Evolutionary conservation across 1,140 invertebrate species (phyloP), one percentile per base, ranked within the genome.

Genomic region (Psix sp.): DNA sequence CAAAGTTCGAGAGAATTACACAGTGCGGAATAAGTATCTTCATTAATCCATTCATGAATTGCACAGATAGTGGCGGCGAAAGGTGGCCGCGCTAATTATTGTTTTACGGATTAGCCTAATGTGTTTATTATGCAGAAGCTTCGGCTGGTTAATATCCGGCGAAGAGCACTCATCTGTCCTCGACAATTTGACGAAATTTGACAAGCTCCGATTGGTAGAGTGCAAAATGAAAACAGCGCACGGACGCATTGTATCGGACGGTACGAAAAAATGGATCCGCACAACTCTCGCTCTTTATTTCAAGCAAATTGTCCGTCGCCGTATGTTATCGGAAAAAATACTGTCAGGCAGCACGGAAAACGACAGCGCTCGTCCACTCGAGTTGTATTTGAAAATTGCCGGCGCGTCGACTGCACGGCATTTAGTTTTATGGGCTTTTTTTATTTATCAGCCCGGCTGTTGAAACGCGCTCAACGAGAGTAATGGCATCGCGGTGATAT

Each of bases 31-130:
- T 17, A 57, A 68, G 21, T 33, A 45, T n/a, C 21, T 46, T 16
- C 31, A n/a, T 13, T 29, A 18, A 42, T 29, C 43, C 76, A 80
- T 81, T 82, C 81, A 77, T 79, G 82, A 82, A 77, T 80, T 82
- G 70, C 62, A 62, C 66, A 77, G 80, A 66, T 71, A 80, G 77
- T 80, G 63, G 78, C 65, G 60, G 43, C 31, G 57, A 80, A 81
- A 71, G 40, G 81, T 81, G 74, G 76, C 75, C 62, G 75, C 57
- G 80, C 84, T 86, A 86, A 86, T 86, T 86, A 86, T 86, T 86
- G 84, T 85, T 86, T 86, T 84, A 83, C 83, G 84, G 84, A 86
- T 86, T 85, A 86, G 78, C 79, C 77, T 86, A 85, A 86, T 85
- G 84, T 77, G 80, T 85, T 85, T 85, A 86, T 85, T 86, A 86